phyloP scores from a whole-genome alignment of 2,113 vertebrate genomes.

The Oryzias curvinotus region DNA sequence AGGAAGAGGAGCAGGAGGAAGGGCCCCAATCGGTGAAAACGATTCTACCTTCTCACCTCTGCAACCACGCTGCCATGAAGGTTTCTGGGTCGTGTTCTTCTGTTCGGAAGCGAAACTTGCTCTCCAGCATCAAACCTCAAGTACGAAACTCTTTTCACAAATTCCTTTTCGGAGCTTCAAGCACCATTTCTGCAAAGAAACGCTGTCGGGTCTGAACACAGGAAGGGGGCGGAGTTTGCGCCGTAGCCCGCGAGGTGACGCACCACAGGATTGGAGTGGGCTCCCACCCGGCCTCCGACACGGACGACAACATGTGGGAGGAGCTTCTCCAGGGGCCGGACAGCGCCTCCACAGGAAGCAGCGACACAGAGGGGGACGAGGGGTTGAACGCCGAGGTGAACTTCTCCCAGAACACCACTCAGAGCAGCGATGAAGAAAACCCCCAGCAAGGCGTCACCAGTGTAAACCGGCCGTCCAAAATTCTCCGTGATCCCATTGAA shows the following conservation, averaged over 20 bases:
- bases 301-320: slow-evolving; percentile 94
- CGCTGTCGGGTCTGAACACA: slow-evolving; percentile 26
- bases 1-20: slow-evolving; percentile 91
- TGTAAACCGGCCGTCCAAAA: slow-evolving; percentile 25
- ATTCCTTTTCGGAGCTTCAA: too few relatives aligned
- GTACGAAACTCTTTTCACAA: slow-evolving; percentile 1
- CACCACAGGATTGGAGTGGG: slow-evolving; percentile 79
- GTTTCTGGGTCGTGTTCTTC: slow-evolving; percentile 66
- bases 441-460: slow-evolving; percentile 81
- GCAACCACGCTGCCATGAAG: slow-evolving; percentile 61
- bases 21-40: slow-evolving; percentile 36
- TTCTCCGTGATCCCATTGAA: neutral
- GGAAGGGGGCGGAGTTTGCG: slow-evolving; percentile 35
- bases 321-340: slow-evolving; percentile 92
- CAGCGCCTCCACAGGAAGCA: slow-evolving; percentile 87
- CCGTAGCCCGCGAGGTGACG: slow-evolving; percentile 49
- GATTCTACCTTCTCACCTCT: slow-evolving; percentile 26
- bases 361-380: slow-evolving; percentile 83
- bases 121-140: slow-evolving; percentile 36
- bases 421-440: slow-evolving; percentile 82
- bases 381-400: slow-evolving; percentile 47
- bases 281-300: slow-evolving; percentile 89
- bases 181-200: neutral
- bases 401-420: slow-evolving; percentile 57
- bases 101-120: slow-evolving; percentile 74